phyloP scores from a whole-genome alignment of 2,113 vertebrate genomes.

The Oxygymnocypris stewartii region DNA sequence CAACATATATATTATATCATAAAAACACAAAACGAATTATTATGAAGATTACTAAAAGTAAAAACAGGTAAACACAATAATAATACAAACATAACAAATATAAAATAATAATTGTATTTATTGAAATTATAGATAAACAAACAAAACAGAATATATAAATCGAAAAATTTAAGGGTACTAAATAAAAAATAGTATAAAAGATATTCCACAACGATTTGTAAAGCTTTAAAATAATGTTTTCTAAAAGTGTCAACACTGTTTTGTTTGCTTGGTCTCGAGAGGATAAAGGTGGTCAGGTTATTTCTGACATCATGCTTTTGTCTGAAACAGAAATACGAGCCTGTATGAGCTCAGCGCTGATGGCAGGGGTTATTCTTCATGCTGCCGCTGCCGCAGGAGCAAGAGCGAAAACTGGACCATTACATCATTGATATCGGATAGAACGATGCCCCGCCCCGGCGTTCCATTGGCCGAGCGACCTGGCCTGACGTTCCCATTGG shows the following conservation, averaged over 20 bases:
- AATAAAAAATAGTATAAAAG: neutral
- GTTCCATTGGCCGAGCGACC: slow-evolving; percentile 53
- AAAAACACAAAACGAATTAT: neutral
- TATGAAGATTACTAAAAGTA: too few species aligned
- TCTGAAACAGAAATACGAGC: slow-evolving; percentile 5
- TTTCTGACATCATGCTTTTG: slow-evolving; percentile 11
- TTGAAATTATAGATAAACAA: neutral
- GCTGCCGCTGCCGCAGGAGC: slow-evolving; percentile 46
- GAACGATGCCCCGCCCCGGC: slow-evolving; percentile 31
- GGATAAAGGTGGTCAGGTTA: neutral
- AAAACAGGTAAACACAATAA: too few species aligned
- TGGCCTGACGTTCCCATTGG: slow-evolving; percentile 50
- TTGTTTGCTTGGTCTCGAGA: neutral
- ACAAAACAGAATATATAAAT: neutral
- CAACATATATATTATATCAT: neutral
- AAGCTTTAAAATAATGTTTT: neutral
- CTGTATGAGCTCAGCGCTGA: slow-evolving; percentile 37
- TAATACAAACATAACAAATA: too few species aligned
- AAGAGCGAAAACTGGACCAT: slow-evolving; percentile 56
- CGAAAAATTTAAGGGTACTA: neutral
- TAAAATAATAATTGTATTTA: neutral
- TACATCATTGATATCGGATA: slow-evolving; percentile 57
- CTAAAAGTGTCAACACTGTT: neutral
- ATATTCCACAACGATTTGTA: neutral
- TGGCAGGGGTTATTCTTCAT: slow-evolving; percentile 30